Evolutionary conservation across 2,888 invertebrate genomes (phyloP).

Genomic region (Quadriops clusia): DNA sequence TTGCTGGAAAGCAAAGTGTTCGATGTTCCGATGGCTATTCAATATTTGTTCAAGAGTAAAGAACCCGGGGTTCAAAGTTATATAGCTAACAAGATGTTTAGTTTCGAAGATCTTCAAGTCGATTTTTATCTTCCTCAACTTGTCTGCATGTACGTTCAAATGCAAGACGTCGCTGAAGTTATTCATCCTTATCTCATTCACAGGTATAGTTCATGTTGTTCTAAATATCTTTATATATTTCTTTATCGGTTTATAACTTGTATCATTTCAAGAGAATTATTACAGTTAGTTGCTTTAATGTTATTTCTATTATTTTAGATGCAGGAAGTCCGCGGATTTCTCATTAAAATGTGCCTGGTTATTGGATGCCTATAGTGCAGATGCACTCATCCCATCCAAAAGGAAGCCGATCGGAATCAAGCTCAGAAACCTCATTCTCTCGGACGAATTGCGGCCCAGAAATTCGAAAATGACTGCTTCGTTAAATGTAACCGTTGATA

Average conservation of each 20-base stretch:
- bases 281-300: too few species aligned
- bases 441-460: conserved; percentile 44
- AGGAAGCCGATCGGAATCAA: conserved; percentile 66
- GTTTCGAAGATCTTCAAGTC: conserved; percentile 82
- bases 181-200: conserved; percentile 70
- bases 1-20: conserved; percentile 96
- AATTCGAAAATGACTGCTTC: conserved; percentile 19
- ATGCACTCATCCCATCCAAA: conserved; percentile 48
- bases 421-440: conserved; percentile 60
- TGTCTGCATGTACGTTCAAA: conserved; percentile 96
- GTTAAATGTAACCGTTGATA: conserved; percentile 12
- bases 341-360: conserved; percentile 94
- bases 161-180: conserved; percentile 93
- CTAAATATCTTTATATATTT: background rate
- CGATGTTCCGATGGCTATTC: conserved; percentile 96
- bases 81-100: conserved; percentile 95
- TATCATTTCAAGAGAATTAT: too few species aligned
- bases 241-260: too few species aligned
- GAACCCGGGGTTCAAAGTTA: conserved; percentile 96
- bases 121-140: conserved; percentile 97
- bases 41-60: conserved; percentile 95
- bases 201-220: conserved; percentile 41
- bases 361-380: conserved; percentile 84
- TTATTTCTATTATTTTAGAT: conserved; percentile 45
- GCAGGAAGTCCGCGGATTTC: conserved; percentile 90